Evolutionary conservation across 2,797 vertebrate species (phyloP).

Genomic region (Acipenser ruthenus): DNA sequence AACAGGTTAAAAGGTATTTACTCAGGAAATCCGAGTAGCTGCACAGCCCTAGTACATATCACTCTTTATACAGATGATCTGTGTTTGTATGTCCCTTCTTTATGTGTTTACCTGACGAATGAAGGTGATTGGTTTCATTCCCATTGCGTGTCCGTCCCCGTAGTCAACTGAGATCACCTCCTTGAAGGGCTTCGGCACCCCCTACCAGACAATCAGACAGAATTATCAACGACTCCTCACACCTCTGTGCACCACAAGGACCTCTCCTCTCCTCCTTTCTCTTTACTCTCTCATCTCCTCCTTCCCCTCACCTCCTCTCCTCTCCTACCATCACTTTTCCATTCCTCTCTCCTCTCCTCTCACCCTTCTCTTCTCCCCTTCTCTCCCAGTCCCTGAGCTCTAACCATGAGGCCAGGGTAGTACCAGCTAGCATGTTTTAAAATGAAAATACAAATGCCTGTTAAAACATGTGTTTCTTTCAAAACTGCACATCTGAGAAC

Average conservation of each 20-base stretch:
- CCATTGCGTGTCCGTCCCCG: conserved; percentile 42
- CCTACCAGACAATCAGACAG: conserved; percentile 30
- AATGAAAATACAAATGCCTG: too few species aligned
- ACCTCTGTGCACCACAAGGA: neutral
- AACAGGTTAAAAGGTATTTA: too few species aligned
- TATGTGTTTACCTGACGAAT: conserved; percentile 51
- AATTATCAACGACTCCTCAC: neutral
- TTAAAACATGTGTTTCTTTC: too few species aligned
- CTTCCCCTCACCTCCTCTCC: too few species aligned
- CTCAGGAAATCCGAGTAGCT: too few species aligned
- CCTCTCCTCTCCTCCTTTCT: neutral
- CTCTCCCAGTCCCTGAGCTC: too few species aligned
- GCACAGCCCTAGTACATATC: too few species aligned
- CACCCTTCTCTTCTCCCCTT: neutral
- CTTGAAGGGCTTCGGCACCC: conserved; percentile 36
- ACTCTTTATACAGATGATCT: too few species aligned
- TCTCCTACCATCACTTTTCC: neutral
- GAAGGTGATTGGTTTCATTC: conserved; percentile 55
- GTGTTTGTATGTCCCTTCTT: too few species aligned
- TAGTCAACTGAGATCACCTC: conserved; percentile 43
- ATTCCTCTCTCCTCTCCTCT: neutral
- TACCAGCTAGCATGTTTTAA: too few species aligned
- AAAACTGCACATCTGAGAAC: too few species aligned
- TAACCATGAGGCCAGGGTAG: too few species aligned
- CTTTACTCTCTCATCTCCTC: neutral